Evolutionary conservation across 2,888 invertebrate species (phyloP).

Genomic region (Athetis lepigone): DNA sequence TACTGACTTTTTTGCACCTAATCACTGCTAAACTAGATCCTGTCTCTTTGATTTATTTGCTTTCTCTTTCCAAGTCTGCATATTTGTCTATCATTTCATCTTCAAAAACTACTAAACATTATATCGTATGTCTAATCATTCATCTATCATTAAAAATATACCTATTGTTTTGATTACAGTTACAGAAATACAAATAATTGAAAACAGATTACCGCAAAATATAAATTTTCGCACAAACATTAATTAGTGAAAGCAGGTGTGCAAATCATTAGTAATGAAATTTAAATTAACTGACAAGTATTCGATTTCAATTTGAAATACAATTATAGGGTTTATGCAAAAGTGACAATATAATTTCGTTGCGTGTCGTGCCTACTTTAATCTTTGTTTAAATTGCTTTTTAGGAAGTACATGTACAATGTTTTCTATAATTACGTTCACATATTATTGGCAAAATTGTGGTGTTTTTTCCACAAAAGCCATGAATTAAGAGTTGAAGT

Average conservation of each 20-base stretch:
- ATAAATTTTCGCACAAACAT: neutral
- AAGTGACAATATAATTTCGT: conserved; percentile 1
- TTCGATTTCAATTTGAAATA: conserved; percentile 17
- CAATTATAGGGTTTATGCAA: neutral
- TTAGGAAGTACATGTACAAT: neutral
- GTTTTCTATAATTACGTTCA: too few relatives aligned
- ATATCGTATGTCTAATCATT: too few relatives aligned
- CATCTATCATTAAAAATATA: neutral
- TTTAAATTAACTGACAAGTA: neutral
- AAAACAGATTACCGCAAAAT: conserved; percentile 3
- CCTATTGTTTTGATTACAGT: neutral
- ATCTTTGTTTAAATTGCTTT: neutral
- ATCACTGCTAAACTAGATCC: too few relatives aligned
- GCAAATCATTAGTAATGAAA: conserved; percentile 17
- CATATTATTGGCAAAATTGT: too few relatives aligned
- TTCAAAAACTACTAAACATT: neutral
- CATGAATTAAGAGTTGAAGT: too few relatives aligned
- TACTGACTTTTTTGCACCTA: too few relatives aligned
- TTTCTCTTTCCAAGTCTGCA: too few relatives aligned
- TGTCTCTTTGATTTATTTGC: too few relatives aligned
- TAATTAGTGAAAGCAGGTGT: conserved; percentile 25
- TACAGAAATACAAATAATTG: neutral
- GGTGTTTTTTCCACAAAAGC: too few relatives aligned
- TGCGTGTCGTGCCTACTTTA: neutral
- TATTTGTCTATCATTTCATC: neutral